Conservation (phyloP, 2,113 vertebrate genomes). For the Dolichallabes microphthalmus region DNA sequence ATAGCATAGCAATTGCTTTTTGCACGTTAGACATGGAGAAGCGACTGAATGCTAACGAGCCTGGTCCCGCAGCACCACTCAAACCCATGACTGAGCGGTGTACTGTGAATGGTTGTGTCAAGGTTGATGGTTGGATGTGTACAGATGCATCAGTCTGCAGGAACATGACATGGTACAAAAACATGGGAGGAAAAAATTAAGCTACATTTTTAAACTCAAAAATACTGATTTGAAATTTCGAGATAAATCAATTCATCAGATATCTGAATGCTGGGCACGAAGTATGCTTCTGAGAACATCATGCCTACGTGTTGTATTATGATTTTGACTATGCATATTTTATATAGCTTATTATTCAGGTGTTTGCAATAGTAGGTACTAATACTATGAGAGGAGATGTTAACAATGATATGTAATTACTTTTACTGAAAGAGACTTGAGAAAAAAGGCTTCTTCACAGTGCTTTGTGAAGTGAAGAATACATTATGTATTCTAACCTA, state of each 20-base stretch:
- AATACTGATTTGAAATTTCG: not conserved
- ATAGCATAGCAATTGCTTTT: slow-evolving; percentile 56
- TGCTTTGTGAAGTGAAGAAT: no score
- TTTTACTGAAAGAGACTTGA: not conserved
- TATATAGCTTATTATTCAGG: not conserved
- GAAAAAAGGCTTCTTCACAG: not conserved
- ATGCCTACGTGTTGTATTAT: not conserved
- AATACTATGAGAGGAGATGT: not conserved
- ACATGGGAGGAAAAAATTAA: not conserved
- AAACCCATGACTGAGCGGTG: slow-evolving; percentile 1
- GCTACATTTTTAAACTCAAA: not conserved
- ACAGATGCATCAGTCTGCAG: slow-evolving; percentile 20
- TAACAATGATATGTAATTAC: not conserved
- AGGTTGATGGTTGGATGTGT: not conserved
- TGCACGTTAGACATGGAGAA: slow-evolving; percentile 51
- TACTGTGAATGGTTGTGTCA: not conserved
- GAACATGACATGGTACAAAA: slow-evolving; percentile 3
- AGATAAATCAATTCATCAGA: not conserved
- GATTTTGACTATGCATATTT: not conserved
- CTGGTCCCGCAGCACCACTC: not conserved
- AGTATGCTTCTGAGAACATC: not conserved
- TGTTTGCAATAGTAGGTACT: not conserved
- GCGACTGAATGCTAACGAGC: slow-evolving; percentile 56
- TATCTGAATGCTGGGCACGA: not conserved
- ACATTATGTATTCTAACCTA: not conserved